Conservation (phyloP, 1,140 invertebrate species). For the Drosophila funebris region DNA sequence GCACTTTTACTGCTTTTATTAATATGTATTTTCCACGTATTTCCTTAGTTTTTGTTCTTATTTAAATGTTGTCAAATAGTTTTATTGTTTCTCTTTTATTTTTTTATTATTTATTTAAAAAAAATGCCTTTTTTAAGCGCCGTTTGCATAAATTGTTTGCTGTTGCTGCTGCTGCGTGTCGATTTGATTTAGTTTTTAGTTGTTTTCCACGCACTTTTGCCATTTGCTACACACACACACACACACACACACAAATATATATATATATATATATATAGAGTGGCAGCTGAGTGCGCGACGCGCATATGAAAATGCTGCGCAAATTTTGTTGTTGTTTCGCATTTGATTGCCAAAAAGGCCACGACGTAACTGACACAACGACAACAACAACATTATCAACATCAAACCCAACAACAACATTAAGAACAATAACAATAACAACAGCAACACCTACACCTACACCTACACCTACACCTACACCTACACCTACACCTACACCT, state of each 20-base stretch:
- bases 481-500: slow-evolving; percentile 19
- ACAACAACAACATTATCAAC: not conserved
- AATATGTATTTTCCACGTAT: not conserved
- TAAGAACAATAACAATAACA: slow-evolving; percentile 12
- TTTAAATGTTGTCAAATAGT: not conserved
- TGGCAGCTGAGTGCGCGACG: slow-evolving; percentile 41
- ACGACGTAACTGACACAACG: slow-evolving; percentile 11
- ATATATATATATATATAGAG: slow-evolving; percentile 8
- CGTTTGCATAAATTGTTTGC: not conserved
- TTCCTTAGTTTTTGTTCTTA: not conserved
- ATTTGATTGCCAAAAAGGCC: slow-evolving; percentile 41
- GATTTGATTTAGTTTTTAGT: slow-evolving; percentile 51
- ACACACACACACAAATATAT: slow-evolving; percentile 1
- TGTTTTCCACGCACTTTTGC: slow-evolving; percentile 41
- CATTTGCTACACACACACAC: slow-evolving; percentile 23
- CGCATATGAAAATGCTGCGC: slow-evolving; percentile 55
- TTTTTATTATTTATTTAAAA: not conserved
- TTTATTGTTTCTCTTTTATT: not conserved
- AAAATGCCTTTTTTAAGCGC: not conserved
- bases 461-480: too few species aligned
- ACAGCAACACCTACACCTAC: slow-evolving; percentile 6
- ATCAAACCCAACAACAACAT: not conserved
- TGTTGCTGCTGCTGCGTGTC: slow-evolving; percentile 43
- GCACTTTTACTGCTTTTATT: not conserved
- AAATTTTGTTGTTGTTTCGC: slow-evolving; percentile 29